Evolutionary conservation across 2,113 vertebrate genomes (phyloP), one percentile per base, ranked within the genome.

Genomic region (Toxostoma redivivum): DNA sequence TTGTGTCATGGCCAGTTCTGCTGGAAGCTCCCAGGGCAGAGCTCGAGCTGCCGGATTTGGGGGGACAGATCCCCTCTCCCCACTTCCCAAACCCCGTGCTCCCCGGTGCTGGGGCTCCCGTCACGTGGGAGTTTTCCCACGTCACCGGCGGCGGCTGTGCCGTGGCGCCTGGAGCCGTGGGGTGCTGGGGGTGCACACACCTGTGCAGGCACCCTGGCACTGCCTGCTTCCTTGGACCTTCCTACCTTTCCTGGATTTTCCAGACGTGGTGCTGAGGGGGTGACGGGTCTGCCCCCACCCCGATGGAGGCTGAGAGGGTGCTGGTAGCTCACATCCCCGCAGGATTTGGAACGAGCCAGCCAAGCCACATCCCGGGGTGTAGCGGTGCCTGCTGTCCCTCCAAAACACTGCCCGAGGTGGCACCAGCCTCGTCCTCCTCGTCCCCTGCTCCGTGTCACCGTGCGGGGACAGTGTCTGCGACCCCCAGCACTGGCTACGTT

Each of bases 191-290:
- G 72, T 23, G 64, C 67, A 0, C 62, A 33, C 54, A 61, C 62
- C 87, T 61, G 79, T 61, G 70, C 79, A 4, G 7, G 40, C 38
- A 8, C n/a, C 15, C 27, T 11, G 72, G 10, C 77, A 6, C 78
- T 19, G 2, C 35, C 77, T 15, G 77, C 64, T 83, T 2, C 5
- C 19, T 47, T 47, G 73, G 0, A 10, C 2, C 1, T 3, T n/a
- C n/a, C 31, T 48, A 69, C 45, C 38, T 31, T 24, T 8, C 30
- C 37, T 12, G 5, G 30, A 11, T 47, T 40, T 61, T 21, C 35
- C 58, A 14, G 45, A 17, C 1, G 1, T 5, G 11, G 3, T 15
- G 66, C 62, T 12, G 3, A 7, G 15, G 0, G 5, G 16, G 7
- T 9, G 13, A 30, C 1, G 2, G 33, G 2, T 70, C 54, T 25